These are phyloP conservation scores for Lycaon pictus DNA, from an alignment of 2,113 vertebrate genomes.

Conservation along the genomic window DNA sequence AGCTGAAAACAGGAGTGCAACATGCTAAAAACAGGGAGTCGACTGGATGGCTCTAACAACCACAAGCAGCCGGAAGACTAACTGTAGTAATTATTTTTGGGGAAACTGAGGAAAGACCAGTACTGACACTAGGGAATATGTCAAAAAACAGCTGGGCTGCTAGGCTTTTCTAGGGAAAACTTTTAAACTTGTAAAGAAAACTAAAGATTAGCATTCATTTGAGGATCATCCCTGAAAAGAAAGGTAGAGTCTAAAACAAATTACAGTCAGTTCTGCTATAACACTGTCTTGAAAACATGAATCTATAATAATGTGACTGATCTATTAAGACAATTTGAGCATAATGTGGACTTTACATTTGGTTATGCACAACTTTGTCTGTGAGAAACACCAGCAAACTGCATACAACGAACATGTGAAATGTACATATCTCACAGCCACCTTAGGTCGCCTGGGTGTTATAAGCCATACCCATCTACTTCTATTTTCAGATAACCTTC, in stretches of 20 bases:
- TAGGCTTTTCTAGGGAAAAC: background rate
- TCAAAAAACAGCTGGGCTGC: background rate
- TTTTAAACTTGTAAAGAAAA: background rate
- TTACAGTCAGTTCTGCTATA: background rate
- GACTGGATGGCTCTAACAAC: background rate
- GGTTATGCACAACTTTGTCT: background rate
- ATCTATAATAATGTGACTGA: background rate
- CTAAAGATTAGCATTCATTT: background rate
- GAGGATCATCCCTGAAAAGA: background rate
- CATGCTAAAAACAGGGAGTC: background rate
- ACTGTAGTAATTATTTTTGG: background rate
- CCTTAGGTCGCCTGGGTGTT: background rate
- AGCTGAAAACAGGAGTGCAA: background rate
- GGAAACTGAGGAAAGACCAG: background rate
- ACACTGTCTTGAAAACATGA: background rate
- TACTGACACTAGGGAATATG: background rate
- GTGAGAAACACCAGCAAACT: background rate
- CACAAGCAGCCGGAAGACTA: background rate
- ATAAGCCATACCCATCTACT: background rate
- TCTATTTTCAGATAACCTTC: conserved; percentile 9
- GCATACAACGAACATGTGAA: background rate
- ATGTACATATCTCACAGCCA: background rate
- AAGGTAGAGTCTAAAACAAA: background rate
- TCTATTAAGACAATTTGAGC: background rate
- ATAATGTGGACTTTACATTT: background rate